Percentiles rank a stretch among this genome's conserved stretches.
Evolutionary conservation across 2,113 vertebrate species (phyloP).

Genomic region (Chamaea fasciata): DNA sequence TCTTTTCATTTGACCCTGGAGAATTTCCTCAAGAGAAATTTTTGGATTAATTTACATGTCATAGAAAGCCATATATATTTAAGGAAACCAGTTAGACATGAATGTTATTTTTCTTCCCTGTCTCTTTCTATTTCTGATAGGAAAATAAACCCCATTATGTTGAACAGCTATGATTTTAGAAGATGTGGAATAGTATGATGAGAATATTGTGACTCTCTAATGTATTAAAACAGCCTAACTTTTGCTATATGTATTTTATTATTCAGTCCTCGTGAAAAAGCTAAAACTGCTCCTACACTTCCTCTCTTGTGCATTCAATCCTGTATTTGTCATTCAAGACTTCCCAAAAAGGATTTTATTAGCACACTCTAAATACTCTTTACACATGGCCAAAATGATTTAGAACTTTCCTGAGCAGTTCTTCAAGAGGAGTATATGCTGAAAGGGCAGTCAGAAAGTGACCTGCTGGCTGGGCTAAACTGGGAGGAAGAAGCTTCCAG

Average conservation of each 20-base stretch:
- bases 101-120: neutral
- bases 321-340: neutral
- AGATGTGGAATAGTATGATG: neutral
- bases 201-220: neutral
- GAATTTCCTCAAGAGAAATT: neutral
- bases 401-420: neutral
- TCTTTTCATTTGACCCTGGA: neutral
- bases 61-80: neutral
- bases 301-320: neutral
- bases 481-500: neutral
- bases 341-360: neutral
- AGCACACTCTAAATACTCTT: neutral
- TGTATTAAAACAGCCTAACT: neutral
- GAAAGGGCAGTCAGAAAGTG: neutral
- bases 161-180: neutral
- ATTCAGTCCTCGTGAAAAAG: neutral
- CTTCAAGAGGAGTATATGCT: neutral
- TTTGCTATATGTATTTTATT: neutral
- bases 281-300: neutral
- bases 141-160: neutral
- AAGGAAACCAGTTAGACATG: neutral
- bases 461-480: neutral
- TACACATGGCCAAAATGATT: neutral
- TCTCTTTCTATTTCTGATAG: neutral
- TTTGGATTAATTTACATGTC: neutral